Evolutionary conservation across 2,113 vertebrate genomes (phyloP).

Genomic region (Salvelinus fontinalis): DNA sequence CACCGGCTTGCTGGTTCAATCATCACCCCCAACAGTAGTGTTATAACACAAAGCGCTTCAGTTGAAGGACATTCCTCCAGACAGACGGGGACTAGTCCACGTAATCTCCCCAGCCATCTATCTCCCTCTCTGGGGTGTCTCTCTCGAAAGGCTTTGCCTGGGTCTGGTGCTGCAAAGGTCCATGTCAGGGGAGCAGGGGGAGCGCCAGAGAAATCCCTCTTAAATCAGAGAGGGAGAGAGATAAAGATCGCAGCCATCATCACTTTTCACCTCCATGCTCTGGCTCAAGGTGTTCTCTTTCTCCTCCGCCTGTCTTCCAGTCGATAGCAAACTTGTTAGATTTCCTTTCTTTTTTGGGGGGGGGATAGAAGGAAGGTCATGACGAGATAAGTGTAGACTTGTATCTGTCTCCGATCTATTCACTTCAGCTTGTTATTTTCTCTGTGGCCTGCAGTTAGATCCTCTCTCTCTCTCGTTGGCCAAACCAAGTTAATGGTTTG

Average conservation of each 20-base stretch:
- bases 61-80: neutral
- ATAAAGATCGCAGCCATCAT: constrained; percentile 38
- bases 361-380: constrained; percentile 44
- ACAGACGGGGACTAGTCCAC: constrained; percentile 19
- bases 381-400: constrained; percentile 43
- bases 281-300: neutral
- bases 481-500: neutral
- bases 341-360: neutral
- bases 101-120: neutral
- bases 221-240: constrained; percentile 19
- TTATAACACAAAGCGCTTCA: neutral
- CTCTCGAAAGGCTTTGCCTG: neutral
- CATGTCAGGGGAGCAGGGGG: neutral
- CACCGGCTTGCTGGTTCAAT: no score
- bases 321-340: neutral
- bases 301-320: neutral
- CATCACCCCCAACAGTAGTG: no score
- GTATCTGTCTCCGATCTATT: constrained; percentile 51
- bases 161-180: neutral
- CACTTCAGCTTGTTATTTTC: constrained; percentile 42
- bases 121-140: neutral
- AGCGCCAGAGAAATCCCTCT: constrained; percentile 5
- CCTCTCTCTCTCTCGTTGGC: constrained; percentile 3
- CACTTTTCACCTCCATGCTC: constrained; percentile 12
- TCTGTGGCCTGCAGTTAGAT: constrained; percentile 36